Evolutionary conservation across 2,113 vertebrate genomes (phyloP).

Genomic region (Corythornis vintsioides): DNA sequence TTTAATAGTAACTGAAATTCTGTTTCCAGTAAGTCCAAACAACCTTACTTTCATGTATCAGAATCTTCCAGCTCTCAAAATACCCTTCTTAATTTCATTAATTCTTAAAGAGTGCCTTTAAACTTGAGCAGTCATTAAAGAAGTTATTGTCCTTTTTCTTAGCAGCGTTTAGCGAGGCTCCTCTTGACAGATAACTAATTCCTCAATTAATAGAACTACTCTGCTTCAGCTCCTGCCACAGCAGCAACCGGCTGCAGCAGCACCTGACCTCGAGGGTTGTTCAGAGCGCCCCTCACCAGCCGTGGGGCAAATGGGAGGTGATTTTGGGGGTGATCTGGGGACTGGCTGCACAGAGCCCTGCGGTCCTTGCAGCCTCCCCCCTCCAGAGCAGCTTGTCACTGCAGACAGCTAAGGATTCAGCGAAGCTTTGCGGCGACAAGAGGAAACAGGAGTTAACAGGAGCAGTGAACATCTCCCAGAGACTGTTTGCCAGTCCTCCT

Average conservation of each 20-base stretch:
- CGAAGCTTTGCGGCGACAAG: conserved; percentile 37
- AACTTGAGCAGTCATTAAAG: conserved; percentile 41
- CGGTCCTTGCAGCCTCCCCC: neutral
- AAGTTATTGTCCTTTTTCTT: conserved; percentile 22
- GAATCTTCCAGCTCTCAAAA: conserved; percentile 34
- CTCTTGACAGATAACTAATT: conserved; percentile 27
- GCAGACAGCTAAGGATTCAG: conserved; percentile 1
- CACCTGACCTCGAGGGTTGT: neutral
- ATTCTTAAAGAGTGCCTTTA: conserved; percentile 37
- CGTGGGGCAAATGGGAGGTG: neutral
- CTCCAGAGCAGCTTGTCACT: conserved; percentile 1
- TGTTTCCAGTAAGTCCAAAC: neutral
- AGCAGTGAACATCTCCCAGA: neutral
- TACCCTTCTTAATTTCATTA: conserved; percentile 42
- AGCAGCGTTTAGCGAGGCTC: neutral
- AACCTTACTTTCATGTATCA: neutral
- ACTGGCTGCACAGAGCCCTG: neutral
- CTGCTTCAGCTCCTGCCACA: neutral
- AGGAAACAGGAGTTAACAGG: conserved; percentile 3
- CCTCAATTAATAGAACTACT: conserved; percentile 40
- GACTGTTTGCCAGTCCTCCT: neutral
- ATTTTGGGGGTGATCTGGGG: neutral
- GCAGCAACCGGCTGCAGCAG: neutral
- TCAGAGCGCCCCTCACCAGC: neutral
- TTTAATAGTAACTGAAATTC: neutral